Base-by-base conservation (phyloP, 1,140 invertebrate species). In the Agrypnia vestita region DNA sequence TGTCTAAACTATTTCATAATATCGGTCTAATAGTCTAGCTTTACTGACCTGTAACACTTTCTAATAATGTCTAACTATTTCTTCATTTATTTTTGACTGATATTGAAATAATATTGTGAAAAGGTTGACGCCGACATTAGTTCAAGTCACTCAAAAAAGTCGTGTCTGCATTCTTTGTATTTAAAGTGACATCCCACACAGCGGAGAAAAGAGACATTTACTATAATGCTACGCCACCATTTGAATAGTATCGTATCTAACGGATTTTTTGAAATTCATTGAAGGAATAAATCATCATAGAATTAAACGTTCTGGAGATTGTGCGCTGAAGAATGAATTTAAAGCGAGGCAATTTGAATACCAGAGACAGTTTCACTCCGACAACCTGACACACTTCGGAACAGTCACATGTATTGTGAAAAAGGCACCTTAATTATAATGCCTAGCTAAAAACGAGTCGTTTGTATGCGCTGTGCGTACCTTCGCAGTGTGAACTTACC, bases 341-440 rank as follows among this genome's bases (percentile, higher is more conserved):
- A 51, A 51, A 35, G 43, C 35, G 67, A 47, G 46, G 35, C 17
- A 71, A 51, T 71, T 25, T 53, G 67, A 53, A 71, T 71, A 71
- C 9, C 46, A 51, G 67, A 71, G 17, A 71, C 67, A 71, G 19
- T 71, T 71, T 71, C 67, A 51, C 46, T 51, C 49, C 49, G 67
- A 49, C 67, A 15, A 21, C 6, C 21, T 64, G 61, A 64, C 61
- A 64, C 13, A 64, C 61, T 64, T 64, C 61, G 10, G 35, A 9
- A 35, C 10, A 64, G 61, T 8, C 35, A 64, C 12, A 13, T 64
- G 13, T 19, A 64, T 64, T 64, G 61, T 64, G 61, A 64, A 64
- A 64, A 64, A 64, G 61, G 25, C 61, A 64, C 21, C 35, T 64
- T 35, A 64, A 64, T 64, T 64, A 43, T 64, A 64, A 43, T 35